Evolutionary conservation across 2,888 invertebrate species (phyloP), one percentile per base, ranked within the genome.

Genomic region (Torymus texanus): DNA sequence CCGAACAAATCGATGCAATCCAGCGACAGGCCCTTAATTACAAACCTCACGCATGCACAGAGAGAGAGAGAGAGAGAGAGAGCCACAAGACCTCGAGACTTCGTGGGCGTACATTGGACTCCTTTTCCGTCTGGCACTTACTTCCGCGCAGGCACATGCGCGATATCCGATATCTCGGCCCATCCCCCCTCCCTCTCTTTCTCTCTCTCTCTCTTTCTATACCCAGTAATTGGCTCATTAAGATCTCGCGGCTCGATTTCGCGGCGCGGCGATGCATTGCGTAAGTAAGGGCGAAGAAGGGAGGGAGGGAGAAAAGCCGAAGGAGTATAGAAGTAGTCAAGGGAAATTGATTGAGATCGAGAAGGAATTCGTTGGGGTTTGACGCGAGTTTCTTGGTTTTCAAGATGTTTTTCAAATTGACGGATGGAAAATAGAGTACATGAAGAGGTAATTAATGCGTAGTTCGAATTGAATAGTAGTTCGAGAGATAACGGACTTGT

Each of bases 211-310:
- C 21, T 21, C 21, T 21, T 2, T 58, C 5, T 50, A 41, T 41
- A 41, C 8, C 41, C 41, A 21, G 62, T 78, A 78, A 78, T 78
- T 75, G 77, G 79, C 83, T 81, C 81, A 83, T 83, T 83, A 82
- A 82, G 82, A 83, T 83, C 82, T 68, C 73, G 75, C 76, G 79
- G 78, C 76, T 81, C 65, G 82, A 83, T 83, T 81, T 82, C 78
- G 80, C 80, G 80, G 79, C 67, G 75, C 16, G 21, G 16, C 56
- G 53, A 51, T 24, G 14, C 59, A 24, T 58, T 50, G 24, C 63
- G 59, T 21, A 59, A 72, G 58, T 29, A 29, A 29, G 21, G 21
- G 29, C 8, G 8, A 29, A 8, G 3, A 29, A 29, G 29, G 1
- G 10, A 41, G 41, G 8, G 41, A 41, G 8, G 41, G 41, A 41